phyloP scores from a whole-genome alignment of 2,797 vertebrate genomes.

The Neoniphon sammara region DNA sequence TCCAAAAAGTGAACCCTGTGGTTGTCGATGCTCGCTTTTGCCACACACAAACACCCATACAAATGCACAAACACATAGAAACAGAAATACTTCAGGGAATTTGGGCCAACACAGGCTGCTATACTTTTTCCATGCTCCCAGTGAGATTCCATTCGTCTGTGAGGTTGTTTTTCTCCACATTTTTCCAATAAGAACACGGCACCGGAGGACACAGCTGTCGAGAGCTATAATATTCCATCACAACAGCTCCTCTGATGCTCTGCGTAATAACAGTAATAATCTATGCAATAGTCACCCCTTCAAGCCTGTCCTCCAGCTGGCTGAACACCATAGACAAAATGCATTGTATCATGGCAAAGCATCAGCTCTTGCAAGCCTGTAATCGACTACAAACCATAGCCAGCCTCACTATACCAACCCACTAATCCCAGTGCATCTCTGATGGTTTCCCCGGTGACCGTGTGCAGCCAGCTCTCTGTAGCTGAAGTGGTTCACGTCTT shows the following conservation, averaged over 20 bases:
- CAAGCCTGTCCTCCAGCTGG: conserved; percentile 48
- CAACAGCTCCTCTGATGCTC: conserved; percentile 48
- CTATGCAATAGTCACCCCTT: conserved; percentile 37
- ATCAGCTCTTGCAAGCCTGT: conserved; percentile 35
- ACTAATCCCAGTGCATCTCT: conserved; percentile 45
- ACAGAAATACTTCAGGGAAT: conserved; percentile 16
- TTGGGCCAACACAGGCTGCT: conserved; percentile 18
- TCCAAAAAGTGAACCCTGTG: conserved; percentile 7
- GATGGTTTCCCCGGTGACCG: conserved; percentile 49
- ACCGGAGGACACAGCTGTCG: conserved; percentile 44
- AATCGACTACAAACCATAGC: conserved; percentile 42
- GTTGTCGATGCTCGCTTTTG: background rate
- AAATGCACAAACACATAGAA: conserved; percentile 15
- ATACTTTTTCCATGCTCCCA: conserved; percentile 2
- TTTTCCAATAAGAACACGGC: conserved; percentile 15
- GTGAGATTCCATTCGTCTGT: conserved; percentile 15
- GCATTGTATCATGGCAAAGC: conserved; percentile 11
- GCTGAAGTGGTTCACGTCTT: conserved; percentile 40
- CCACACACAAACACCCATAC: too few relatives aligned
- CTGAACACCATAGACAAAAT: conserved; percentile 40
- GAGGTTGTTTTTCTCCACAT: conserved; percentile 33
- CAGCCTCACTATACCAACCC: conserved; percentile 4
- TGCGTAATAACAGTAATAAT: conserved; percentile 62
- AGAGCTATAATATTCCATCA: conserved; percentile 21
- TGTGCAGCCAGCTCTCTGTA: conserved; percentile 42